These are phyloP conservation scores for Dipodomys spectabilis DNA, from an alignment of 2,113 vertebrate genomes.

Conservation along the genomic window DNA sequence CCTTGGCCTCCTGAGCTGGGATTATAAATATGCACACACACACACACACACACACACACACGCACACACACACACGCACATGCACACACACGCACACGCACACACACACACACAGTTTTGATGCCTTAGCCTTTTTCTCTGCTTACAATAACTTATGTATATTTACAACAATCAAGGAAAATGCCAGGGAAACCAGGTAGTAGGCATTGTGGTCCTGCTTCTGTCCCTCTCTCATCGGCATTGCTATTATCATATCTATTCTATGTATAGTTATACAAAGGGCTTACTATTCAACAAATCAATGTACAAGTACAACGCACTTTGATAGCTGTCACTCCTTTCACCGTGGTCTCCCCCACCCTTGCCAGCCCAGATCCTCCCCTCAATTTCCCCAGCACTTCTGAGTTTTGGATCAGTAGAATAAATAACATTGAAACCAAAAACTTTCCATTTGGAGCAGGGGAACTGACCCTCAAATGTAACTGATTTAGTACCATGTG, in stretches of 20 bases:
- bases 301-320: no score
- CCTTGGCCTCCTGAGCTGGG: not conserved
- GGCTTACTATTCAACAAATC: no score
- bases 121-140: not conserved
- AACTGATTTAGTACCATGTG: not conserved
- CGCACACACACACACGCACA: no score
- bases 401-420: not conserved
- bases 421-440: not conserved
- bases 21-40: not conserved
- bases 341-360: no score
- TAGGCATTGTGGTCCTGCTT: not conserved
- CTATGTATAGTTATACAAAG: no score
- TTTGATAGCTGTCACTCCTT: no score
- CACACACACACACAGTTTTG: no score
- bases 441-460: not conserved
- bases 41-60: no score
- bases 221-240: not conserved
- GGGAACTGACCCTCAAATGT: not conserved
- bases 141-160: not conserved
- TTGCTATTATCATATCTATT: no score
- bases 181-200: not conserved
- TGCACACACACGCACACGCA: no score
- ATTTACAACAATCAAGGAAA: slow-evolving; percentile 22
- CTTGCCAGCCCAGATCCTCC: no score
- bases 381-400: no score